Evolutionary conservation across 2,797 vertebrate genomes (phyloP), one percentile per base, ranked within the genome.

Genomic region (Cynopterus sphinx): DNA sequence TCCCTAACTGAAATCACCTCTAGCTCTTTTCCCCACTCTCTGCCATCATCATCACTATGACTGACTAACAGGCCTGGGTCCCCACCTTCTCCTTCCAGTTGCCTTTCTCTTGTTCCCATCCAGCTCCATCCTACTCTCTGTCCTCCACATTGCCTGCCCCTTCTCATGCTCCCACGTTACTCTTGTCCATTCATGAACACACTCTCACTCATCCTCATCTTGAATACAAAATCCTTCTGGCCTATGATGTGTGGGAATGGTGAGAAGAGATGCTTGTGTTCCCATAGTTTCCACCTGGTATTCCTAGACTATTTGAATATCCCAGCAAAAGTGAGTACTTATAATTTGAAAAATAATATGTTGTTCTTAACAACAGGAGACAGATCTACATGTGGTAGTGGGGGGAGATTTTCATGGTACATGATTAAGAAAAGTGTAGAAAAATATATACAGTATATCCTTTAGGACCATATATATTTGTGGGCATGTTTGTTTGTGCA

Each of bases 331-430:
- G 16, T 11, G 57, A 53, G 41, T 13, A 78, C 41, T 79, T 73
- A 79, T 36, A 41, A 26, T 94, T 85, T 67, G 61, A 89, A 94
- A 86, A 84, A 57, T 81, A 51, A 55, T 24, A 39, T 41, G 53
- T 51, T 57, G 57, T 46, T 85, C 41, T 77, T 79, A 87, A 63
- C n/a, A 82, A 77, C 11, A 41, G 55, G n/a, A 65, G 43, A 51
- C 9, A 26, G 57, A 77, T 46, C 28, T 67, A 49, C 2, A 10
- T n/a, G 43, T 57, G 53, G 39, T 63, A 33, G 41, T 31, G 9
- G 12, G 46, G 22, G 28, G 39, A n/a, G 13, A 43, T 39, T 82
- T 89, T 74, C 57, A 59, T 28, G 9, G 39, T 17, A 26, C n/a
- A 33, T 67, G 26, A 31, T 67, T 70, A 78, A 95, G 46, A 65